Conservation (phyloP, 2,113 vertebrate genomes). For the Pholis gunnellus region DNA sequence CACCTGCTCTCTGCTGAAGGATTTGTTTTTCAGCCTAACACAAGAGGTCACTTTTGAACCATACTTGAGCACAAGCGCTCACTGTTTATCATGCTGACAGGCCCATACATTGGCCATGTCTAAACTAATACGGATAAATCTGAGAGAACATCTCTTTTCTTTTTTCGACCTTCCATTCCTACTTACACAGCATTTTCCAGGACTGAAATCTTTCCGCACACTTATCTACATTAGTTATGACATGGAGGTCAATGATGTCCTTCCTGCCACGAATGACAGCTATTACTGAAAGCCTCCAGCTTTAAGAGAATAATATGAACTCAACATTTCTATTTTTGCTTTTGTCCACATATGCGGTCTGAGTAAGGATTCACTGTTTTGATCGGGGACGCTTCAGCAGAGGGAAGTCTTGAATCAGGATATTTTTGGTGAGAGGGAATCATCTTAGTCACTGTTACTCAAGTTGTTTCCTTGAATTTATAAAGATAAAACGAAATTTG, state of each 20-base stretch:
- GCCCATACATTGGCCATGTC: slow-evolving; percentile 57
- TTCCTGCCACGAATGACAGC: slow-evolving; percentile 25
- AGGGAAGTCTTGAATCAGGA: background rate
- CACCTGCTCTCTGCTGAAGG: slow-evolving; percentile 28
- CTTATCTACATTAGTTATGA: slow-evolving; percentile 56
- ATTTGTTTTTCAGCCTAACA: slow-evolving; percentile 38
- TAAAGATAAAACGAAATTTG: background rate
- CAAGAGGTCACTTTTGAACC: slow-evolving; percentile 60
- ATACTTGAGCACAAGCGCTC: slow-evolving; percentile 43
- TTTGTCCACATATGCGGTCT: slow-evolving; percentile 14
- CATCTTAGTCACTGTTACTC: slow-evolving; percentile 6
- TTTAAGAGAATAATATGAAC: slow-evolving; percentile 6
- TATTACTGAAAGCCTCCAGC: background rate
- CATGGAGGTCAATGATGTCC: slow-evolving; percentile 32
- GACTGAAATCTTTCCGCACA: slow-evolving; percentile 35
- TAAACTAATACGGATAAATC: slow-evolving; percentile 70
- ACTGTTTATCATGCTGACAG: slow-evolving; percentile 72
- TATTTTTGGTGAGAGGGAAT: slow-evolving; percentile 18
- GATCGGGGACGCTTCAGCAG: background rate
- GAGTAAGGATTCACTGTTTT: background rate
- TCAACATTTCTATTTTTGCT: slow-evolving; percentile 26
- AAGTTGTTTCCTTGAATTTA: slow-evolving; percentile 6
- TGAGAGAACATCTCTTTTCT: slow-evolving; percentile 34
- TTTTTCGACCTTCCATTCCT: slow-evolving; percentile 51
- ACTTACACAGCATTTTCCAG: slow-evolving; percentile 56